Evolutionary conservation across 2,888 invertebrate species (phyloP).

Genomic region (Tetrapedia diversipes): DNA sequence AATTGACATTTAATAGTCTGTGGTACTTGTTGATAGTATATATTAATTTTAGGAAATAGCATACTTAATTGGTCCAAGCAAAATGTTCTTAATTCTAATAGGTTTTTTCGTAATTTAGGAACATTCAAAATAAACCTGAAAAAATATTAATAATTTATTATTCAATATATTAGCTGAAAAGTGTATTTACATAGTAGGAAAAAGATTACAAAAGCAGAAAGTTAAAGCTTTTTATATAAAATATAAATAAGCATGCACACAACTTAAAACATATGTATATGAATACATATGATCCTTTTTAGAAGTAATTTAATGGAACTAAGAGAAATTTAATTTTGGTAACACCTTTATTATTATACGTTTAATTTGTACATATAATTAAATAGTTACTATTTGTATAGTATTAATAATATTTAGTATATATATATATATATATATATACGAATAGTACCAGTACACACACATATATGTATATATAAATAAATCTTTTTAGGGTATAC

Average conservation of each 20-base stretch:
- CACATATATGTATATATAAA: too few species aligned
- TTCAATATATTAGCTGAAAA: constrained; percentile 2
- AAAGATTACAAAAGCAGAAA: not conserved
- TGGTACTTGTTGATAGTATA: constrained; percentile 76
- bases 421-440: too few species aligned
- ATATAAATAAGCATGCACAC: constrained; percentile 1
- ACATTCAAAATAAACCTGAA: constrained; percentile 88
- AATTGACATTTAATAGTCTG: constrained; percentile 84
- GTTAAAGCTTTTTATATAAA: not conserved
- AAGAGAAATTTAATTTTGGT: not conserved
- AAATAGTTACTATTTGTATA: not conserved
- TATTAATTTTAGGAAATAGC: constrained; percentile 83
- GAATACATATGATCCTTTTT: not conserved
- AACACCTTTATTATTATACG: not conserved
- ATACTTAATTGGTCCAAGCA: constrained; percentile 85
- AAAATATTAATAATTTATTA: constrained; percentile 53
- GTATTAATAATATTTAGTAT: not conserved
- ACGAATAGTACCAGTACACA: too few species aligned
- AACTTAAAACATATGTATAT: not conserved
- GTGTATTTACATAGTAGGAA: not conserved
- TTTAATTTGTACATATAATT: not conserved
- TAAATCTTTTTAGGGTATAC: too few species aligned
- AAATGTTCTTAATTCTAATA: constrained; percentile 86
- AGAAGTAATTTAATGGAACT: not conserved
- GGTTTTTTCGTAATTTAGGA: constrained; percentile 88